Evolutionary conservation across 2,888 invertebrate species (phyloP).

Genomic region (Hololepta plana): DNA sequence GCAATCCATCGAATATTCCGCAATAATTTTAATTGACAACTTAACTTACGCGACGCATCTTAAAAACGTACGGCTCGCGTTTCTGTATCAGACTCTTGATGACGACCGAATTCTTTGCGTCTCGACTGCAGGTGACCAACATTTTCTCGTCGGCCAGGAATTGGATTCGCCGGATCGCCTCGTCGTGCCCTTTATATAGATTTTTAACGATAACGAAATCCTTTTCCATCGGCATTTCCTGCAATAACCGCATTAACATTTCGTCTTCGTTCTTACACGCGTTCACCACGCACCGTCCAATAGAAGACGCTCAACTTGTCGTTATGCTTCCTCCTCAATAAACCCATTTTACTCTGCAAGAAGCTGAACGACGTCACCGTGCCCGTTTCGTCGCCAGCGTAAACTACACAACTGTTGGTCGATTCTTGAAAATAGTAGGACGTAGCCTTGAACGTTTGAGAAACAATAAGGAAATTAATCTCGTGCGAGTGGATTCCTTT

Average conservation of each 20-base stretch:
- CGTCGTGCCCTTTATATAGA: slow-evolving; percentile 30
- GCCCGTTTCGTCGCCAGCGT: slow-evolving; percentile 36
- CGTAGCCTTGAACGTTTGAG: slow-evolving; percentile 10
- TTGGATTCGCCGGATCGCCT: slow-evolving; percentile 29
- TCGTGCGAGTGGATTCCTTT: background rate
- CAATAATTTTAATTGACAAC: no score
- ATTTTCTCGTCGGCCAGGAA: slow-evolving; percentile 30
- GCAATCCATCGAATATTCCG: no score
- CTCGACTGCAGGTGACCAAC: slow-evolving; percentile 37
- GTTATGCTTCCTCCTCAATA: slow-evolving; percentile 33
- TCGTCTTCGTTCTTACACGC: no score
- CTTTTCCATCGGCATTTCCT: slow-evolving; percentile 35
- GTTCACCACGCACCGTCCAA: slow-evolving; percentile 22
- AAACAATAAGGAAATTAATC: slow-evolving; percentile 8
- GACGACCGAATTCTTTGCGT: slow-evolving; percentile 30
- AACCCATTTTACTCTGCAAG: slow-evolving; percentile 31
- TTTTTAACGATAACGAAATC: slow-evolving; percentile 29
- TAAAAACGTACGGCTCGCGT: slow-evolving; percentile 33
- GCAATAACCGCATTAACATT: slow-evolving; percentile 12
- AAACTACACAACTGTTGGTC: no score
- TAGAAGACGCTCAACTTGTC: slow-evolving; percentile 37
- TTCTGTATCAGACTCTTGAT: slow-evolving; percentile 30
- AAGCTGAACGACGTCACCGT: slow-evolving; percentile 32
- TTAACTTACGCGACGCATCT: slow-evolving; percentile 31
- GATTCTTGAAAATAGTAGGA: no score